Conservation (phyloP, 2,113 vertebrate genomes). For the Erpornis zantholeuca region DNA sequence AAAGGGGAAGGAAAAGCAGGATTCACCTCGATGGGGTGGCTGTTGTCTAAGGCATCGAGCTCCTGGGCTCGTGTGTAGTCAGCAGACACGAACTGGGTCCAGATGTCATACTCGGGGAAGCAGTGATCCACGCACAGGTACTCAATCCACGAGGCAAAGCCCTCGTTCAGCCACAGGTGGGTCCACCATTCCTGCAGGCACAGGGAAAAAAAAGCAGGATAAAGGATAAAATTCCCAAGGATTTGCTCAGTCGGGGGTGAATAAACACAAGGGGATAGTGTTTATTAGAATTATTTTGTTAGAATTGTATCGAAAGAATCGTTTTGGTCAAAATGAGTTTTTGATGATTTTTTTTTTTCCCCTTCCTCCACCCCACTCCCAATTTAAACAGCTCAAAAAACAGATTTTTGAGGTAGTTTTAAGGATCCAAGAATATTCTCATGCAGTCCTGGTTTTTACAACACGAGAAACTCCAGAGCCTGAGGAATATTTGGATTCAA, state of each 20-base stretch:
- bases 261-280: fast-evolving
- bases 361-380: not conserved
- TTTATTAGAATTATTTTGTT: no score
- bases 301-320: fast-evolving
- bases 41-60: constrained; percentile 97
- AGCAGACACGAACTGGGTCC: constrained; percentile 98
- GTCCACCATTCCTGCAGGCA: constrained; percentile 96
- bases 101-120: constrained; percentile 98
- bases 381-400: not conserved
- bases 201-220: not conserved
- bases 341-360: not conserved
- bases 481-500: not conserved
- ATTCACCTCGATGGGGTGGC: constrained; percentile 87
- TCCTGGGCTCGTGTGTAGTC: constrained; percentile 97
- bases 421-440: not conserved
- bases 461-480: not conserved
- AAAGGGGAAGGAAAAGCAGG: fast-evolving
- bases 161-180: constrained; percentile 98
- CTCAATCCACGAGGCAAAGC: constrained; percentile 98
- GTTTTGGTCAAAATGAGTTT: not conserved
- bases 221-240: not conserved
- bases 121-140: constrained; percentile 98
- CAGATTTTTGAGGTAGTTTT: not conserved
- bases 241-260: not conserved
- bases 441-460: not conserved